Conservation (phyloP, 2,113 vertebrate species). For the Aegithalos caudatus region DNA sequence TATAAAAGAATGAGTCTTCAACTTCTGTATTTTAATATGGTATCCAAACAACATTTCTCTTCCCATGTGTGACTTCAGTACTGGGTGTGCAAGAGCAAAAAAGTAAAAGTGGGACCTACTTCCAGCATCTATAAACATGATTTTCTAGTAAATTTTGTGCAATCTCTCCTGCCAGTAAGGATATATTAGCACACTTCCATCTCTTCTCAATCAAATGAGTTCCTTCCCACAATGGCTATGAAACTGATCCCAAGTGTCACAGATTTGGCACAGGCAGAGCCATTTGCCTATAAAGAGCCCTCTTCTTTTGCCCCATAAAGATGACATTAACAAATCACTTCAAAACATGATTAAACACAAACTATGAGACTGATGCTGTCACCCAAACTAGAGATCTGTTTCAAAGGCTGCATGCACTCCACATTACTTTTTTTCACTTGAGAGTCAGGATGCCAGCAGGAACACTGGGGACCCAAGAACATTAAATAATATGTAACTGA, state of each 20-base stretch:
- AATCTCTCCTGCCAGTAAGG: background rate
- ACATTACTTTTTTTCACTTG: background rate
- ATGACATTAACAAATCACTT: background rate
- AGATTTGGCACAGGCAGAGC: background rate
- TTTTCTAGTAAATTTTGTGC: background rate
- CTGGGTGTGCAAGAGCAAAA: background rate
- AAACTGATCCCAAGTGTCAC: background rate
- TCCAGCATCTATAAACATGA: background rate
- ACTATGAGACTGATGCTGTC: background rate
- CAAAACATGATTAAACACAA: background rate
- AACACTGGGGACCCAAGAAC: background rate
- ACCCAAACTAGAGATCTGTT: background rate
- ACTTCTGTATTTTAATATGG: background rate
- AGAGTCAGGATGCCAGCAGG: background rate
- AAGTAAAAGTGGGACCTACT: background rate
- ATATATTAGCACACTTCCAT: background rate
- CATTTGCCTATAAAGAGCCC: background rate
- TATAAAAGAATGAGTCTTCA: background rate
- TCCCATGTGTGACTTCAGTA: background rate
- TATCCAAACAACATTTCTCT: background rate
- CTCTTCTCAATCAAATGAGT: background rate
- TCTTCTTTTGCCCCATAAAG: background rate
- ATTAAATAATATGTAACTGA: background rate
- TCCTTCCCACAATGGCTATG: background rate
- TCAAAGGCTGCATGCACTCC: background rate